Base-by-base conservation (phyloP, 2,888 invertebrate genomes). In the Tribolium freemani region DNA sequence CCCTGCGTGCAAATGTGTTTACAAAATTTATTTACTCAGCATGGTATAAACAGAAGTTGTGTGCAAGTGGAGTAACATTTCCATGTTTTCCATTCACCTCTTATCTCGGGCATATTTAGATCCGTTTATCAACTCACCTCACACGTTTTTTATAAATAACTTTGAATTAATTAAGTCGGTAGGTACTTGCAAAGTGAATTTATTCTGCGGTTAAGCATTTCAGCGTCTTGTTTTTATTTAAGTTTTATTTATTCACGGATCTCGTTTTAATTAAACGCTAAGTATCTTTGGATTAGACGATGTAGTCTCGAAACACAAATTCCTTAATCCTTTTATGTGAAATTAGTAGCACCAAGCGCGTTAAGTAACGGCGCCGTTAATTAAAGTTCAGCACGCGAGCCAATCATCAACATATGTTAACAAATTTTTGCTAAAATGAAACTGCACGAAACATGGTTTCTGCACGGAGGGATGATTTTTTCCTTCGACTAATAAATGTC, bases 371-470 rank as follows among this genome's bases (percentile, higher is more conserved):
- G 73, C 73, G 69, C 72, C 69, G 73, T 77, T 81, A 82, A 82
- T 82, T 80, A 76, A 70, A 73, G 72, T 69, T 56, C 71, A 76
- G 77, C 83, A 83, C 81, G 82, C 82, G 69, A 83, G 74, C 75
- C 54, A 74, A 78, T 79, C 81, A 81, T 83, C 81, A 82, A 77
- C 80, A 77, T 78, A 78, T 78, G 76, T 77, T 73, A 70, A 73
- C 73, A 73, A 73, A 73, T 73, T 73, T 73, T 70, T 70, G 70
- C 61, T 61, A 46, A 72, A 67, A 70, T 46, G 53, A 38, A 69
- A 30, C 61, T 11, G 50, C 66, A 70, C 56, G 66, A 60, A 64
- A 61, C 53, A 44, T 31, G 51, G 13, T 45, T 69, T 64, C 56
- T 13, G 30, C 54, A 45, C 31, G 50, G 51, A 51, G 10, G 31